Percentiles rank a stretch among this genome's conserved stretches.
Evolutionary conservation across 2,888 invertebrate genomes (phyloP).

Genomic region (Blastobasis lacticolella): DNA sequence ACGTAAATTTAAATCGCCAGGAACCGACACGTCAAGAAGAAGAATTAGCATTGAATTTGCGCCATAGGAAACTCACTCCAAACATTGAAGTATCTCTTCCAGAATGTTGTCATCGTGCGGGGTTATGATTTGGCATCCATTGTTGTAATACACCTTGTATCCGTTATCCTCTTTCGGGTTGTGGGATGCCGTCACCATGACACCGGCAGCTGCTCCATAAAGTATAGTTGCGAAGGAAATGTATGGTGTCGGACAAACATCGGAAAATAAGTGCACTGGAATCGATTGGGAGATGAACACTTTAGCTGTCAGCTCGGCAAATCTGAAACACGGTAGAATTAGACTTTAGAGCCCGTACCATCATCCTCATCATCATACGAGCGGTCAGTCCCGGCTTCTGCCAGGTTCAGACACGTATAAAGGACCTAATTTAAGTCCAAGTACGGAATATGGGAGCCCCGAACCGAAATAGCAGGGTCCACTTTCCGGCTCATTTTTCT

Average conservation of each 20-base stretch:
- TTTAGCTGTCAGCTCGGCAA: conserved; percentile 89
- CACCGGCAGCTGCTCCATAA: conserved; percentile 85
- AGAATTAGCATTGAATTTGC: neutral
- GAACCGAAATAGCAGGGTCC: too few species aligned
- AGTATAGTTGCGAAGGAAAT: conserved; percentile 89
- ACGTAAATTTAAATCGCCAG: too few species aligned
- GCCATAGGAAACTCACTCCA: conserved; percentile 65
- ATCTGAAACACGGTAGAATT: conserved; percentile 70
- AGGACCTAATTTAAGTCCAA: too few species aligned
- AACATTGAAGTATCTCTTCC: conserved; percentile 81
- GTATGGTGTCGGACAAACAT: conserved; percentile 93
- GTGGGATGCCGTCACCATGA: conserved; percentile 97
- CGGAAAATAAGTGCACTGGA: conserved; percentile 86
- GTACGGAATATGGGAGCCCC: too few species aligned
- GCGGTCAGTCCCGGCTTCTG: too few species aligned
- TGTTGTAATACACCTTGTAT: conserved; percentile 97
- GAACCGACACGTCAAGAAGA: neutral
- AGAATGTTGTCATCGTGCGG: conserved; percentile 94
- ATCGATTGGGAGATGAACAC: conserved; percentile 85
- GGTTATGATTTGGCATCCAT: conserved; percentile 95
- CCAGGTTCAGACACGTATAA: too few species aligned
- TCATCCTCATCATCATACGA: too few species aligned
- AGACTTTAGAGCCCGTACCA: too few species aligned
- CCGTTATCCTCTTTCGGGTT: conserved; percentile 97
- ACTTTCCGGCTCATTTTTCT: too few species aligned